Percentiles rank a stretch among this genome's conserved stretches.
phyloP scores from a whole-genome alignment of 2,888 invertebrate genomes.

The Muscina levida region DNA sequence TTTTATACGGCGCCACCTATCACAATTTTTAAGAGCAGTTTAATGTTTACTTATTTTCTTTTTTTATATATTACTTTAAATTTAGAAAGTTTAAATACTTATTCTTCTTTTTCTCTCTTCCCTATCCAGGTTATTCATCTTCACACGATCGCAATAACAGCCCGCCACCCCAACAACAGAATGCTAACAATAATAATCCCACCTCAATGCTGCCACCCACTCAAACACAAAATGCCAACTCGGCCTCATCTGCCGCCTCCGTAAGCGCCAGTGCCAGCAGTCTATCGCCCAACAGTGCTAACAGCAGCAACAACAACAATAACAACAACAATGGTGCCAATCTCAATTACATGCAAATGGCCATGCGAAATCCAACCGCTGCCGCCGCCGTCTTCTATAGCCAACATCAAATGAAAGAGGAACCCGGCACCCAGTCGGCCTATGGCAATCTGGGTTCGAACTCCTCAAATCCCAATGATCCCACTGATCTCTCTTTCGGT shows the following conservation, averaged over 20 bases:
- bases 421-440: constrained; percentile 75
- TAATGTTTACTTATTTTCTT: too few relatives aligned
- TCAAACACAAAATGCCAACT: constrained; percentile 76
- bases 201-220: constrained; percentile 69
- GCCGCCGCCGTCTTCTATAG: constrained; percentile 75
- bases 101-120: too few relatives aligned
- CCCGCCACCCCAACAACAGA: constrained; percentile 77
- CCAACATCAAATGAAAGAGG: constrained; percentile 79
- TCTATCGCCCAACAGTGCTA: constrained; percentile 71
- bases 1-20: too few relatives aligned
- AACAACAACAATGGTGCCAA: constrained; percentile 77
- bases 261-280: constrained; percentile 70
- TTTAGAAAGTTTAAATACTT: too few relatives aligned
- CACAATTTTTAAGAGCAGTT: too few relatives aligned
- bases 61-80: too few relatives aligned
- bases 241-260: constrained; percentile 70
- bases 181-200: constrained; percentile 50
- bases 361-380: constrained; percentile 72
- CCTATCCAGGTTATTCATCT: constrained; percentile 74
- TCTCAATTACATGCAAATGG: constrained; percentile 77
- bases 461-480: constrained; percentile 72
- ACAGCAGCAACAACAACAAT: constrained; percentile 69
- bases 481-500: constrained; percentile 77
- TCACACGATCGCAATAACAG: constrained; percentile 78
- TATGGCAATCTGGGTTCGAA: constrained; percentile 71